Percentiles rank a stretch among this genome's conserved stretches.
Conservation (phyloP, 2,888 invertebrate genomes). For the Perdita meconis region DNA sequence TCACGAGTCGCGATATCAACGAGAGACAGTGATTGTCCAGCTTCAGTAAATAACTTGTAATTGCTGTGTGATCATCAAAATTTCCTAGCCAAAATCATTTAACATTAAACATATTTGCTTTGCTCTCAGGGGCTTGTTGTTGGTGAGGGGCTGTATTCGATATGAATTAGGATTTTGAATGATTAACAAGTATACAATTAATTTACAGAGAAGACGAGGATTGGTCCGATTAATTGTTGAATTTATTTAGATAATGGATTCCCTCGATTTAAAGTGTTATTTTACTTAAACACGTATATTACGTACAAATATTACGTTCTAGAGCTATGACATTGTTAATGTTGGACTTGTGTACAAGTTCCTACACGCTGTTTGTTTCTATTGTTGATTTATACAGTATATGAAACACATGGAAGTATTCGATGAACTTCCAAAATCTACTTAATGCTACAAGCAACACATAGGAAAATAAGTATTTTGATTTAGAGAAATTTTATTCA, state of each 20-base stretch:
- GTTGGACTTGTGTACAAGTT: slow-evolving; percentile 31
- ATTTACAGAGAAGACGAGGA: slow-evolving; percentile 76
- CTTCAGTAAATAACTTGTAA: slow-evolving; percentile 19
- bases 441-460: not conserved
- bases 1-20: not conserved
- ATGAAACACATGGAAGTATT: slow-evolving; percentile 2
- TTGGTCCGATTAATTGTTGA: slow-evolving; percentile 71
- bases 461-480: slow-evolving; percentile 1
- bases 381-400: not conserved
- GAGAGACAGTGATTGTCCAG: slow-evolving; percentile 6
- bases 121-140: slow-evolving; percentile 56
- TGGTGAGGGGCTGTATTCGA: slow-evolving; percentile 59
- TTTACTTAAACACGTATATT: slow-evolving; percentile 11
- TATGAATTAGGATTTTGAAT: slow-evolving; percentile 19
- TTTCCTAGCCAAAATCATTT: not conserved
- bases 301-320: slow-evolving; percentile 17
- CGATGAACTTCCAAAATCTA: slow-evolving; percentile 2
- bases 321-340: slow-evolving; percentile 22
- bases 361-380: slow-evolving; percentile 3
- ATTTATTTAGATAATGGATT: slow-evolving; percentile 39
- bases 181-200: slow-evolving; percentile 61
- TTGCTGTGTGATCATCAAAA: slow-evolving; percentile 15
- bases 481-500: slow-evolving; percentile 34
- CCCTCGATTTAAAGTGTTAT: slow-evolving; percentile 23
- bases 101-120: slow-evolving; percentile 49